Conservation (phyloP, 2,888 invertebrate species). For the Perizoma affinitatum region DNA sequence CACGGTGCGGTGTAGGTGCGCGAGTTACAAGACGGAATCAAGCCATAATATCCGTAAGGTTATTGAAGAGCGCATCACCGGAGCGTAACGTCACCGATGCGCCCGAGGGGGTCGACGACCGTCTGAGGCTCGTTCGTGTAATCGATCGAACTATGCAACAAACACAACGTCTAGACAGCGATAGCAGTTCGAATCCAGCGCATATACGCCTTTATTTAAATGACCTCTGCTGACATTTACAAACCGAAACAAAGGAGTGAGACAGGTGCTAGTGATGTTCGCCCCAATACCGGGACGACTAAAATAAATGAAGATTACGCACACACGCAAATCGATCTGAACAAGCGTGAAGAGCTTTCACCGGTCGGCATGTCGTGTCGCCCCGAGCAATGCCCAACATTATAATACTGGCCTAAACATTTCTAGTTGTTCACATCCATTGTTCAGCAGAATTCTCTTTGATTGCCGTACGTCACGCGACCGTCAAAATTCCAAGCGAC, state of each 20-base stretch:
- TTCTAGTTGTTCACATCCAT: conserved; percentile 52
- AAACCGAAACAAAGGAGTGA: conserved; percentile 79
- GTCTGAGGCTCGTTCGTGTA: conserved; percentile 79
- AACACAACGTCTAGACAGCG: conserved; percentile 80
- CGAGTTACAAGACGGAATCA: conserved; percentile 56
- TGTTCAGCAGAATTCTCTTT: conserved; percentile 48
- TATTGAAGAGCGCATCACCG: conserved; percentile 79
- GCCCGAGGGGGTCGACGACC: conserved; percentile 80
- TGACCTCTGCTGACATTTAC: conserved; percentile 82
- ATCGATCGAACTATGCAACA: conserved; percentile 82
- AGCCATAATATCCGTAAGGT: conserved; percentile 67
- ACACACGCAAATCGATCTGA: conserved; percentile 52
- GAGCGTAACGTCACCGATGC: conserved; percentile 83
- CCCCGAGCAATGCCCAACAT: conserved; percentile 47
- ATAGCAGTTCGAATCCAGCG: conserved; percentile 74
- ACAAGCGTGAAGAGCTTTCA: conserved; percentile 72
- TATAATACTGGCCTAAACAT: conserved; percentile 33
- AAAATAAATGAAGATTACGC: conserved; percentile 73
- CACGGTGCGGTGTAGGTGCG: conserved; percentile 45
- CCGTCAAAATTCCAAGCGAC: conserved; percentile 51
- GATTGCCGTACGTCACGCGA: conserved; percentile 61
- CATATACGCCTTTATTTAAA: conserved; percentile 79
- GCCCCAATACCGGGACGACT: conserved; percentile 58
- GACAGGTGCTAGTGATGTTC: conserved; percentile 75
- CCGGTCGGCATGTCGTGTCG: conserved; percentile 45